Conservation (phyloP, 2,888 invertebrate species). For the Adela reaumurella region DNA sequence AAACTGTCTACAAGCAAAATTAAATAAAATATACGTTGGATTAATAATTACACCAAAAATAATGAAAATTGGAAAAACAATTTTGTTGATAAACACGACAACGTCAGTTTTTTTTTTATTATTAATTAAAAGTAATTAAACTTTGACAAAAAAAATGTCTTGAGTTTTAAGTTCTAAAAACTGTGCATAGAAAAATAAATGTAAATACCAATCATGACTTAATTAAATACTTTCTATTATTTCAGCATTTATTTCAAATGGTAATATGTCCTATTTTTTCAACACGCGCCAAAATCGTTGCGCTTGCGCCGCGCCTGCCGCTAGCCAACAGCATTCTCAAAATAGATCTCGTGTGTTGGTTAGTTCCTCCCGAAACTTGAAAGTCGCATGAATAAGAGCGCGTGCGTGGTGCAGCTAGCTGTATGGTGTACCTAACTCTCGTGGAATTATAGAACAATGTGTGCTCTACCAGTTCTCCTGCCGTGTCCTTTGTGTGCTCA, state of each 20-base stretch:
- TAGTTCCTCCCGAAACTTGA: not conserved
- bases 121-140: too few relatives aligned
- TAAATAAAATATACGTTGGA: too few relatives aligned
- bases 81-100: too few relatives aligned
- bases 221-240: not conserved
- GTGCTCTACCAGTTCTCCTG: conserved; percentile 55
- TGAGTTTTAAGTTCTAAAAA: too few relatives aligned
- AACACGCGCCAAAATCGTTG: not conserved
- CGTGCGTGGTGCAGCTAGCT: not conserved
- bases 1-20: too few relatives aligned
- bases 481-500: conserved; percentile 76
- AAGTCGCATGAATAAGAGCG: not conserved
- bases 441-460: conserved; percentile 22
- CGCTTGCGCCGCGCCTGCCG: too few relatives aligned
- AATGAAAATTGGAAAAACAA: too few relatives aligned
- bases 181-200: too few relatives aligned
- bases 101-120: too few relatives aligned
- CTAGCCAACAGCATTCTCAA: not conserved
- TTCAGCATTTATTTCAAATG: not conserved
- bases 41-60: too few relatives aligned
- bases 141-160: too few relatives aligned
- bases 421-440: not conserved
- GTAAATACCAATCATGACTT: too few relatives aligned
- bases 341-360: not conserved
- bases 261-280: not conserved